Evolutionary conservation across 2,888 invertebrate species (phyloP).

Genomic region (Rhingia campestris): DNA sequence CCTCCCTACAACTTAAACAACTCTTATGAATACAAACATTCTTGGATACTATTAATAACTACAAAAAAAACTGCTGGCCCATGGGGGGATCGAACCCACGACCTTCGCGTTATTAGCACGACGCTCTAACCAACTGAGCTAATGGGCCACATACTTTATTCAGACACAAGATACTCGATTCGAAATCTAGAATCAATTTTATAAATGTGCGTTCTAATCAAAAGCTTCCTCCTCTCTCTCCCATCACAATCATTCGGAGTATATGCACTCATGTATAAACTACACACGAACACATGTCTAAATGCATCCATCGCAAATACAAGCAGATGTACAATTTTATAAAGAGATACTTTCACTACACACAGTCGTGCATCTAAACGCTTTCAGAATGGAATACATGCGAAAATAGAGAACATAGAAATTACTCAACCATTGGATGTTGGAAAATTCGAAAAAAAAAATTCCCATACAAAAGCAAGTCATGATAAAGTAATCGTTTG

Average conservation of each 20-base stretch:
- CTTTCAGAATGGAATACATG: slow-evolving; percentile 3
- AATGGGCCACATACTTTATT: slow-evolving; percentile 58
- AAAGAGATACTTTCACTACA: slow-evolving; percentile 1
- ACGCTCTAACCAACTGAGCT: slow-evolving; percentile 76
- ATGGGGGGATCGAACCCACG: slow-evolving; percentile 76
- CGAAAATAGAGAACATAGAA: slow-evolving; percentile 5
- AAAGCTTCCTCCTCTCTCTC: neutral
- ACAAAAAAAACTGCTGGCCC: slow-evolving; percentile 57
- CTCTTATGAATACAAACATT: too few species aligned
- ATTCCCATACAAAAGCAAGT: neutral
- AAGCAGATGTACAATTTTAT: neutral
- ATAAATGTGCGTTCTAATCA: neutral
- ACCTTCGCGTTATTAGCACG: slow-evolving; percentile 76
- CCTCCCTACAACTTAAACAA: too few species aligned
- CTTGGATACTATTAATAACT: too few species aligned
- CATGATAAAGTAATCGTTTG: neutral
- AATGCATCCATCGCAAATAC: neutral
- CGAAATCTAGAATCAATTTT: slow-evolving; percentile 6
- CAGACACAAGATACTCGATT: neutral
- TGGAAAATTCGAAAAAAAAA: slow-evolving; percentile 3
- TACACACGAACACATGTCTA: neutral
- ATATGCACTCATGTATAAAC: neutral
- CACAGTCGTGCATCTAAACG: neutral
- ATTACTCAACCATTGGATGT: neutral
- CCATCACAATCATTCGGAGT: neutral